phyloP scores from a whole-genome alignment of 1,140 invertebrate genomes.

The Drosophila burlai region DNA sequence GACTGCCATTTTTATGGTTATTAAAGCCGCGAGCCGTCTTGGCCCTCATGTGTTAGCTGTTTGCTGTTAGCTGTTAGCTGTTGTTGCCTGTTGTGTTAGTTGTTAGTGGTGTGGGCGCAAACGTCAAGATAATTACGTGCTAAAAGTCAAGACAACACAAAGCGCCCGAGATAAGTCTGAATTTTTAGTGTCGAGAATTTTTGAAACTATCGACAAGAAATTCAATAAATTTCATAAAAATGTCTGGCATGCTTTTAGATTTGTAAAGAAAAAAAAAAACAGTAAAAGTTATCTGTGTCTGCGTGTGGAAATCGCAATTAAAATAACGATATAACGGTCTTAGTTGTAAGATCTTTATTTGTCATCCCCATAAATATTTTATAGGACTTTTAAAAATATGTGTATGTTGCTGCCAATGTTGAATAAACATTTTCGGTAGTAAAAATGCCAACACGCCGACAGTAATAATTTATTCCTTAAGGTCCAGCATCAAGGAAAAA shows the following conservation, averaged over 20 bases:
- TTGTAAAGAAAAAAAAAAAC: slow-evolving; percentile 1
- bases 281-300: neutral
- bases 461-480: neutral
- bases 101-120: slow-evolving; percentile 57
- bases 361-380: neutral
- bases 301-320: slow-evolving; percentile 1
- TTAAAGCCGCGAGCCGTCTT: slow-evolving; percentile 62
- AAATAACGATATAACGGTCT: slow-evolving; percentile 13
- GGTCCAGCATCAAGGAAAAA: no score
- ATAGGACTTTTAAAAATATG: neutral
- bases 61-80: slow-evolving; percentile 29
- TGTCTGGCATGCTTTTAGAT: slow-evolving; percentile 1
- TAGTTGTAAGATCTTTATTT: slow-evolving; percentile 1
- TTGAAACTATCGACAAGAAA: slow-evolving; percentile 29
- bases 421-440: slow-evolving; percentile 10
- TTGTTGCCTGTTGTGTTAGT: slow-evolving; percentile 16
- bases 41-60: slow-evolving; percentile 46
- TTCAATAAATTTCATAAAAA: slow-evolving; percentile 17
- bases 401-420: neutral
- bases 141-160: slow-evolving; percentile 74
- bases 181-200: slow-evolving; percentile 39
- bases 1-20: slow-evolving; percentile 75
- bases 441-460: neutral
- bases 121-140: slow-evolving; percentile 72
- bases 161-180: slow-evolving; percentile 63